Base-by-base conservation (phyloP, 2,888 invertebrate genomes). In the Dasypolia templi region DNA sequence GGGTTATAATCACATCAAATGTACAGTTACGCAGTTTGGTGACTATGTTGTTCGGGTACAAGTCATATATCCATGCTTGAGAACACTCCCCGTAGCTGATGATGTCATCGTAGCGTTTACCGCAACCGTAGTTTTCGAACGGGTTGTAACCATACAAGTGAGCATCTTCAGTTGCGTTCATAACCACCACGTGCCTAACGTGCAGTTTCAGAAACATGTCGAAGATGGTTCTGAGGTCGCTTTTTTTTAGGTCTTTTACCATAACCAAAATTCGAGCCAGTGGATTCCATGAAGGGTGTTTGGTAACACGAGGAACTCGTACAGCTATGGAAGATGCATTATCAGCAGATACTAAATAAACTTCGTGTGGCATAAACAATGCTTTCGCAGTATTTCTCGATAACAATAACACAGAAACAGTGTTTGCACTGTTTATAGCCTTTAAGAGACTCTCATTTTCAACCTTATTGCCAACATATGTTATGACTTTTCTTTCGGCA, bases 131-230 rank as follows among this genome's bases (percentile, higher is more conserved):
- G 69, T 94, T 91, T 70, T 92, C 91, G 58, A 88, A 94, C 0
- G 94, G 92, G 76, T 94, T 92, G 75, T 93, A 95, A 2, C 92
- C 87, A 69, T 91, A 94, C 22, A 94, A 39, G 4, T 91, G 79
- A n/a, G 87, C 84, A 19, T 91, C 87, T 5, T 78, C 67, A 0
- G 86, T 89, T 22, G 88, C 89, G 44, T 91, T 90, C 3, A 93
- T 51, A 5, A 94, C 76, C 3, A 93, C 46, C 0, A 91, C 92
- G 53, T 92, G 77, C 4, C 79, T 58, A 0, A 92, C 87, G 53
- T 90, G 92, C 11, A 83, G 61, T 17, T 76, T 70, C 22, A 94
- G 75, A 39, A 94, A 83, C 51, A 76, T 69, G 49, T 92, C 84
- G 53, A 95, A 94, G 1, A 94, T 81, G 14, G 79, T 29, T 19